Evolutionary conservation across 2,888 invertebrate genomes (phyloP), one percentile per base, ranked within the genome.

Genomic region (Melipona bicolor): DNA sequence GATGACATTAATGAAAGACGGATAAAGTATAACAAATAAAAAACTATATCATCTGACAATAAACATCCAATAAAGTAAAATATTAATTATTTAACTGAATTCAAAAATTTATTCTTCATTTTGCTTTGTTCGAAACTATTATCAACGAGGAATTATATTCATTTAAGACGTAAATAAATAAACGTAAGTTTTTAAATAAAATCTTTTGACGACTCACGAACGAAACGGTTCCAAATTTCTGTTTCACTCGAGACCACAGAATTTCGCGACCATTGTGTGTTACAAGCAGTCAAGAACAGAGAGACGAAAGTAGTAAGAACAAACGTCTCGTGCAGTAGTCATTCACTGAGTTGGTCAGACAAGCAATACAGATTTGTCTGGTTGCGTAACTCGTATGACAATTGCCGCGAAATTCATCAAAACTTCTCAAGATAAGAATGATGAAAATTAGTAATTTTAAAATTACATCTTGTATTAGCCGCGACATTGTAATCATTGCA

Each of bases 331-430:
- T 24, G 52, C 73, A 83, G 77, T 83, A 83, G 81, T 81, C 50
- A 61, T 71, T 36, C 50, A n/a, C 49, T 21, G 72, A 49, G 32
- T 70, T 74, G 70, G 70, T 77, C 83, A 56, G 82, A 61, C 77
- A 76, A 43, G 49, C 61, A 36, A 73, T 70, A 36, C 32, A 52
- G 50, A 54, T 77, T 61, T 21, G 27, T 21, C 43, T 52, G 19
- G 24, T 56, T 70, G 17, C 21, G 17, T 11, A 15, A 32, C 52
- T 21, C 21, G 54, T 13, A 15, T 27, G 32, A 27, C 49, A 43
- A 64, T 52, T 19, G 27, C 54, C 49, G 49, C 27, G 27, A 43
- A 62, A 43, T 21, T 15, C 13, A 43, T 52, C 32, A 15, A n/a
- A 61, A 67, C 36, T 43, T 50, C 13, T 15, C 50, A 17, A 15